These are phyloP conservation scores for Ranitomeya variabilis DNA, from an alignment of 2,113 vertebrate genomes.

Conservation along the genomic window DNA sequence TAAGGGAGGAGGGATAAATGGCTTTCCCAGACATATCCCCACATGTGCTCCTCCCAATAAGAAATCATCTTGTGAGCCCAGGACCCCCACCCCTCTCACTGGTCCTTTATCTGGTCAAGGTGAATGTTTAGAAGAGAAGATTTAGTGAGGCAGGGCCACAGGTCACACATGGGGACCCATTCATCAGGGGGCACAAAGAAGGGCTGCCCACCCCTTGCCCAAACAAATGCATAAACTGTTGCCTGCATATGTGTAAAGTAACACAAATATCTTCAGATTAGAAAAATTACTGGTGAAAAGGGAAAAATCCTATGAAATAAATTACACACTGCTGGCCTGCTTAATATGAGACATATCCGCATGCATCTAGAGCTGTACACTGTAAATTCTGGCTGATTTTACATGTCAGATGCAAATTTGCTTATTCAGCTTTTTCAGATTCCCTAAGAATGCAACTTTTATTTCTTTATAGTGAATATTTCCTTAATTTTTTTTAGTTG, in stretches of 20 bases:
- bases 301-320: neutral
- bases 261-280: neutral
- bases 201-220: constrained; percentile 33
- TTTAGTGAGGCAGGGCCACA: constrained; percentile 52
- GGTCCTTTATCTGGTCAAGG: constrained; percentile 56
- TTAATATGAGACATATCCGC: neutral
- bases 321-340: neutral
- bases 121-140: constrained; percentile 56
- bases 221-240: constrained; percentile 31
- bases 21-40: constrained; percentile 55
- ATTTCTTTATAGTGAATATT: too few species aligned
- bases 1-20: constrained; percentile 49
- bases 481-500: too few species aligned
- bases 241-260: constrained; percentile 26
- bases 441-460: too few species aligned
- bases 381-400: neutral
- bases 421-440: too few species aligned
- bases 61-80: constrained; percentile 49
- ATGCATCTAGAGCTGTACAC: neutral
- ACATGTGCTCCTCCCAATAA: constrained; percentile 52
- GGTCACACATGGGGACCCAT: constrained; percentile 57
- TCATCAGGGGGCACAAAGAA: constrained; percentile 55
- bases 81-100: constrained; percentile 18
- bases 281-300: neutral
- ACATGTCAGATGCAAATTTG: too few species aligned